phyloP scores from a whole-genome alignment of 2,113 vertebrate species.

The Raja brachyura region DNA sequence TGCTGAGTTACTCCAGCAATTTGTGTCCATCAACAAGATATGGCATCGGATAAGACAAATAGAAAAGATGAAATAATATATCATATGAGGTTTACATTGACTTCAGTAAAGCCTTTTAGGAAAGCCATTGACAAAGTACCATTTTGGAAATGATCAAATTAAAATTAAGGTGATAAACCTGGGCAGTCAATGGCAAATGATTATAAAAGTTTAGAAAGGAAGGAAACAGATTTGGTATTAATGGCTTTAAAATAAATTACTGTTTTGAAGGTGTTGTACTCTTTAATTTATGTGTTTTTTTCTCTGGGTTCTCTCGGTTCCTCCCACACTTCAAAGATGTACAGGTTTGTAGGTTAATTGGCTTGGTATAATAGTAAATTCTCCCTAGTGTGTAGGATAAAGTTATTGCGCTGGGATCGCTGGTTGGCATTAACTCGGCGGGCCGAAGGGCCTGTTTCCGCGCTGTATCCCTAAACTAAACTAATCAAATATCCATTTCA shows the following conservation, averaged over 20 bases:
- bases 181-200: neutral
- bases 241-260: neutral
- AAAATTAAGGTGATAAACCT: neutral
- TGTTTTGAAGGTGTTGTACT: neutral
- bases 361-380: no score
- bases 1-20: no score
- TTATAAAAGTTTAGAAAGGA: neutral
- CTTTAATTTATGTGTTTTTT: neutral
- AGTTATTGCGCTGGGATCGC: no score
- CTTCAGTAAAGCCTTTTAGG: neutral
- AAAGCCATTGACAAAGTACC: neutral
- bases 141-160: neutral
- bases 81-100: neutral
- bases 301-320: no score
- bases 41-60: neutral
- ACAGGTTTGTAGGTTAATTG: no score
- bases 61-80: neutral
- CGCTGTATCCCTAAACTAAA: no score
- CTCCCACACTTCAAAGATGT: no score
- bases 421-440: no score
- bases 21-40: no score
- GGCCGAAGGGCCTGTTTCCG: no score
- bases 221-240: neutral
- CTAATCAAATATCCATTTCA: neutral
- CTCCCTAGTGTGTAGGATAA: no score